Evolutionary conservation across 2,888 invertebrate species (phyloP).

Genomic region (Lagria hirta): DNA sequence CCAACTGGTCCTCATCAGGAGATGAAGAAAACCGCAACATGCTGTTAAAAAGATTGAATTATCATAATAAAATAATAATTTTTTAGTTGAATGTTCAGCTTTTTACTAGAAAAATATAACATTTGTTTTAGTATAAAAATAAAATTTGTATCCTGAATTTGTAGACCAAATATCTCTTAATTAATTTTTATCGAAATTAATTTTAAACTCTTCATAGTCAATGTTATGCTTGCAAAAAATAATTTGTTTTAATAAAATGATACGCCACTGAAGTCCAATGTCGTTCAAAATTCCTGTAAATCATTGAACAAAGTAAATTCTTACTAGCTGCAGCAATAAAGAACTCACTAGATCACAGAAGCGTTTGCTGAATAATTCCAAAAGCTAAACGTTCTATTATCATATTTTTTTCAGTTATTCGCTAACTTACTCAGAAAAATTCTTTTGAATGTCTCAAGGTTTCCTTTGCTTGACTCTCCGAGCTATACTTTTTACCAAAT

Average conservation of each 20-base stretch:
- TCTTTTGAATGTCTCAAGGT: conserved; percentile 40
- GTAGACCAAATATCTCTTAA: too few relatives aligned
- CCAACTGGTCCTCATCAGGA: too few relatives aligned
- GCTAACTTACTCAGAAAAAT: conserved; percentile 40
- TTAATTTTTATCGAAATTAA: too few relatives aligned
- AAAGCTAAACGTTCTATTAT: conserved; percentile 39
- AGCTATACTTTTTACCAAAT: conserved; percentile 35
- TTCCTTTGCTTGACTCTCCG: conserved; percentile 36
- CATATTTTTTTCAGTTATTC: conserved; percentile 43
- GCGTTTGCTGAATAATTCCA: conserved; percentile 40
- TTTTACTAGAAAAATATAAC: too few relatives aligned
- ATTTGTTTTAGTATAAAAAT: too few relatives aligned
- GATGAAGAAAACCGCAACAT: too few relatives aligned
- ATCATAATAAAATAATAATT: too few relatives aligned
- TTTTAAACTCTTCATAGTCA: too few relatives aligned
- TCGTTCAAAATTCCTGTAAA: conserved; percentile 20
- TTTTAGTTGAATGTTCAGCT: too few relatives aligned
- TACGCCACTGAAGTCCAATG: neutral
- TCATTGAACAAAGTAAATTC: conserved; percentile 25
- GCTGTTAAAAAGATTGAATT: too few relatives aligned
- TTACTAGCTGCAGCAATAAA: conserved; percentile 19
- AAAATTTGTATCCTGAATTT: too few relatives aligned
- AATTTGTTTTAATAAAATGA: conserved; percentile 1
- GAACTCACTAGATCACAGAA: conserved; percentile 24
- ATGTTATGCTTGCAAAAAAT: too few relatives aligned